Base-by-base conservation (phyloP, 2,113 vertebrate genomes). In the Melanerpes formicivorus region DNA sequence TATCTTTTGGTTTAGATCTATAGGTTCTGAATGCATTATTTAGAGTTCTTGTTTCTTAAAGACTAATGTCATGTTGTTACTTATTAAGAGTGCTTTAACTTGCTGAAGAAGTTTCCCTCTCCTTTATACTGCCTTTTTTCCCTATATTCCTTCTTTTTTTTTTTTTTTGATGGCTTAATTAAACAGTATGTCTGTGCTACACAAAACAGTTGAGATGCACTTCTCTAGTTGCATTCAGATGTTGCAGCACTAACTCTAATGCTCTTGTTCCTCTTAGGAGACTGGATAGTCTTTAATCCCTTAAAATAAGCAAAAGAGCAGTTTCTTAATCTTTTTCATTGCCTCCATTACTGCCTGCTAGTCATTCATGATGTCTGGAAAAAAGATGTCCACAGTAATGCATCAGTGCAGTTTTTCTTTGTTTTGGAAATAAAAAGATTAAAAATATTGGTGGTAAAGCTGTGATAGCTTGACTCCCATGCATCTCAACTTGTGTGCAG, bases 1-100 rank as follows among this genome's bases (percentile, higher is more conserved):
- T 98, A 97, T 97, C 97, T 97, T 96, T 97, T 96, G 91, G 95
- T 98, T 98, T 96, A 98, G 97, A 98, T 98, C 97, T 98, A 95
- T 96, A 97, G 96, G 95, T 95, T 97, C 50, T 84, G 96, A 97
- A 97, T 94, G 88, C 97, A 97, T 96, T 96, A 97, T 97, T 97
- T 98, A 95, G 94, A 97, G 93, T 97, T 96, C 95, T 97, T 97
- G 91, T 96, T 97, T 97, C 97, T 97, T 97, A 97, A 97, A 97
- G 96, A 97, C 96, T 97, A 96, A 96, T 97, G 96, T 97, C 95
- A 89, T 95, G 95, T 97, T 97, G 93, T 96, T 97, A 97, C 96
- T 98, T 97, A 98, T 97, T 98, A 98, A 95, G 97, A 97, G 94
- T 91, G 93, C 96, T 97, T 96, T 97, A 97, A 97, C 93, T 97